Percentiles rank a stretch among this genome's conserved stretches.
Evolutionary conservation across 2,888 invertebrate species (phyloP).

Genomic region (Callyntrura sp.): DNA sequence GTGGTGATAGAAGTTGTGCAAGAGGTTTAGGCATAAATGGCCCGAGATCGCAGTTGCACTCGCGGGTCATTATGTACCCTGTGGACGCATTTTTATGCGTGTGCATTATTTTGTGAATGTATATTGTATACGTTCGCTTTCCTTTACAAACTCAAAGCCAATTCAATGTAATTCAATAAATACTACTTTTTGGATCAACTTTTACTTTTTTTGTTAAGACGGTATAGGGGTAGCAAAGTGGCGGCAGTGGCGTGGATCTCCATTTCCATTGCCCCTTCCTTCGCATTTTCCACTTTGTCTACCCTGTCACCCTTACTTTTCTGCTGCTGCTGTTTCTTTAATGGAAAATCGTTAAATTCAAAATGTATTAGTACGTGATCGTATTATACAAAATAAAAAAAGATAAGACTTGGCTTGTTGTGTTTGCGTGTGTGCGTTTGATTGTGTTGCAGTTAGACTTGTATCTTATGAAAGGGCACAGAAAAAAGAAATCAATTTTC

Average conservation of each 20-base stretch:
- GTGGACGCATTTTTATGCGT: conserved; percentile 61
- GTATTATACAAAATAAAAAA: conserved; percentile 62
- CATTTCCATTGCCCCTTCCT: conserved; percentile 28
- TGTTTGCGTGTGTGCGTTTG: neutral
- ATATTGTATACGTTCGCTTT: no score
- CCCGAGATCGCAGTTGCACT: conserved; percentile 19
- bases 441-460: conserved; percentile 32
- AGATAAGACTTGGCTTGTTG: conserved; percentile 71
- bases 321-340: conserved; percentile 25
- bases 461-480: neutral
- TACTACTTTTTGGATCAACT: conserved; percentile 34
- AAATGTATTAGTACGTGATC: conserved; percentile 76
- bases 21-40: conserved; percentile 23
- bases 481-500: conserved; percentile 70
- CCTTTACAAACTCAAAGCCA: conserved; percentile 12
- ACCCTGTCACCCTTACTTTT: conserved; percentile 18
- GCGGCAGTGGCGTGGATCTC: neutral
- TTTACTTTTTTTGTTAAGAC: neutral
- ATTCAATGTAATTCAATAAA: conserved; percentile 63
- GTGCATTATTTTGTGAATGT: no score
- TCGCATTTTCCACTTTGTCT: conserved; percentile 14
- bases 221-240: neutral
- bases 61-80: conserved; percentile 53
- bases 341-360: conserved; percentile 74
- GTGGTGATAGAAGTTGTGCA: no score